phyloP scores from a whole-genome alignment of 2,113 vertebrate genomes.

The Gulo gulo region DNA sequence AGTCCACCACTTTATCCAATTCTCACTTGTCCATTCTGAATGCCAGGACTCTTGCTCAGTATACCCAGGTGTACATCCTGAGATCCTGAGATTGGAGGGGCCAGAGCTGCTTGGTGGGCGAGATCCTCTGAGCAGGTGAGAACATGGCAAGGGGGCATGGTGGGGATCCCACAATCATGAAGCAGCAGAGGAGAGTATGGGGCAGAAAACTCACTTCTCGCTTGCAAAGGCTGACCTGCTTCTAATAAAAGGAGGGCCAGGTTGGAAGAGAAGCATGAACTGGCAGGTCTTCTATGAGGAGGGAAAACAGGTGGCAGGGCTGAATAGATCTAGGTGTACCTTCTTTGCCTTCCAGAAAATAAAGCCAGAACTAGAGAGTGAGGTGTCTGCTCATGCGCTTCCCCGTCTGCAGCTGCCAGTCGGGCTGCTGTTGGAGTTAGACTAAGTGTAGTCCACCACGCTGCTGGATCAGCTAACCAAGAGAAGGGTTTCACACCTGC shows the following conservation, averaged over 20 bases:
- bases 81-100: background rate
- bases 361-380: background rate
- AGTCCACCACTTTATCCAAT: background rate
- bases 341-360: background rate
- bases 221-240: background rate
- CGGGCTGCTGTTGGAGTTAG: background rate
- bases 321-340: background rate
- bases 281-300: background rate
- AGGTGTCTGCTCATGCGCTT: background rate
- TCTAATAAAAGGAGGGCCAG: background rate
- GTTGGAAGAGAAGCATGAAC: background rate
- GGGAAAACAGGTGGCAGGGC: background rate
- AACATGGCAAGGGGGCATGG: background rate
- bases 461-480: background rate
- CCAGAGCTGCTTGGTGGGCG: background rate
- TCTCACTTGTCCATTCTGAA: background rate
- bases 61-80: background rate
- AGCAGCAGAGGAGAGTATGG: background rate
- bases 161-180: background rate
- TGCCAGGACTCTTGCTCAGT: background rate
- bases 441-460: background rate
- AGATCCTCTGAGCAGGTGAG: background rate
- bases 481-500: background rate
- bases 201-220: background rate
- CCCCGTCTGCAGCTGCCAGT: too few relatives aligned